Conservation (phyloP, 2,888 invertebrate species). For the Cephus sareptanus region DNA sequence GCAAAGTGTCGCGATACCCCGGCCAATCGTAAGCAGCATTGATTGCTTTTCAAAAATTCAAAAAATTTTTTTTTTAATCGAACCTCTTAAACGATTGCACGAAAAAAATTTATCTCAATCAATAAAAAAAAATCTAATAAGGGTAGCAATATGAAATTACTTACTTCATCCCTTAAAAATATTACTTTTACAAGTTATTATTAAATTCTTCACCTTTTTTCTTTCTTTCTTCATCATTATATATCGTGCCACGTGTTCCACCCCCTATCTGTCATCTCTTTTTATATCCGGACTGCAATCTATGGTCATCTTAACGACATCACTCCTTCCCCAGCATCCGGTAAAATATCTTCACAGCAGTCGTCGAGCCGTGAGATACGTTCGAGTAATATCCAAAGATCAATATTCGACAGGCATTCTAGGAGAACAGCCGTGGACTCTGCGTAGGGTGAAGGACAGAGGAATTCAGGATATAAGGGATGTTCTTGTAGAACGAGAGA, state of each 20-base stretch:
- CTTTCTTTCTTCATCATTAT: not conserved
- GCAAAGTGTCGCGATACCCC: conserved; percentile 46
- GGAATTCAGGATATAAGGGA: conserved; percentile 6
- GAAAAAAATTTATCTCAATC: not conserved
- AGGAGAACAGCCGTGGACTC: conserved; percentile 3
- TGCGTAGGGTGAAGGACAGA: conserved; percentile 4
- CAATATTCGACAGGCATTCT: conserved; percentile 24
- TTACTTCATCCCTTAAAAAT: not conserved
- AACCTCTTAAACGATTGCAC: not conserved
- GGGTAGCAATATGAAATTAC: not conserved
- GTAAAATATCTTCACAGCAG: conserved; percentile 1
- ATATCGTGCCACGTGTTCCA: not conserved
- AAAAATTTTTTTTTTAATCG: not conserved
- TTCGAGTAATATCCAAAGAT: conserved; percentile 30
- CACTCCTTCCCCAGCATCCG: not conserved
- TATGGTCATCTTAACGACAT: conserved; percentile 25
- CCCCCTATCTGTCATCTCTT: not conserved
- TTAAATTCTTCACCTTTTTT: conserved; percentile 7
- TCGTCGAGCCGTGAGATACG: conserved; percentile 7
- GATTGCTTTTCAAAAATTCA: not conserved
- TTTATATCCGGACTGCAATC: conserved; percentile 25
- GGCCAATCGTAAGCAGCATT: not conserved
- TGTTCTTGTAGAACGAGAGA: conserved; percentile 11
- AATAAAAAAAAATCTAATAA: not conserved
- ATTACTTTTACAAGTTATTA: not conserved